Percentiles rank a stretch among this genome's conserved stretches.
Evolutionary conservation across 1,140 invertebrate species (phyloP).

Genomic region (Proales similis): DNA sequence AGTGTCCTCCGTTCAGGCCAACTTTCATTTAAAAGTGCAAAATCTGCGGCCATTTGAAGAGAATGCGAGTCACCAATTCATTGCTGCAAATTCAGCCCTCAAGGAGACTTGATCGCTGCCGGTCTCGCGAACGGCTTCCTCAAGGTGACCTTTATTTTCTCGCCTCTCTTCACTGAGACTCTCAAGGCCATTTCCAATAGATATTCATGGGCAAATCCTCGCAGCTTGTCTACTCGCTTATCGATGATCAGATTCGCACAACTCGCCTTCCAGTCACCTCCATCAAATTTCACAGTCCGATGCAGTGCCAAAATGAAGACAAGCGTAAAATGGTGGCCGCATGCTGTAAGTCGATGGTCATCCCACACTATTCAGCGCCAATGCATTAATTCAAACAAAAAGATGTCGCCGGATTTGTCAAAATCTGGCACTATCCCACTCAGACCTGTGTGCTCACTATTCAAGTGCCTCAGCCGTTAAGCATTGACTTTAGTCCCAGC

Average conservation of each 20-base stretch:
- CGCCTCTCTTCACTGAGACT: not conserved
- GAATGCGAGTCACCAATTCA: slow-evolving; percentile 14
- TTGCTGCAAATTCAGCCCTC: slow-evolving; percentile 27
- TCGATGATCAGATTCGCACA: slow-evolving; percentile 23
- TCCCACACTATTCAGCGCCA: no score
- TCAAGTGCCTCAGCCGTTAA: slow-evolving; percentile 17
- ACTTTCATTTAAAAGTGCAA: no score
- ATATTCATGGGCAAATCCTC: slow-evolving; percentile 7
- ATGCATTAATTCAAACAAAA: no score
- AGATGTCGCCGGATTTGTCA: slow-evolving; percentile 35
- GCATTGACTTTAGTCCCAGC: slow-evolving; percentile 20
- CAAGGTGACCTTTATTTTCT: no score
- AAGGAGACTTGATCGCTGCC: slow-evolving; percentile 11
- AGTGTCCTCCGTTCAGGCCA: no score
- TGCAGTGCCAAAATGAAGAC: slow-evolving; percentile 15
- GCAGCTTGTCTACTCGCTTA: slow-evolving; percentile 18
- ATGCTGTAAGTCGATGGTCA: slow-evolving; percentile 6
- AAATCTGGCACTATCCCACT: slow-evolving; percentile 36
- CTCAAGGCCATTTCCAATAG: not conserved
- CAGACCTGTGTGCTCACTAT: slow-evolving; percentile 30
- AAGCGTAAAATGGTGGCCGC: slow-evolving; percentile 31
- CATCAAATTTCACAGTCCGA: slow-evolving; percentile 11
- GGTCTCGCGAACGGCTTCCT: slow-evolving; percentile 21
- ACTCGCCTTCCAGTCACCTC: slow-evolving; percentile 26
- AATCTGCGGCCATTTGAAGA: not conserved